phyloP scores from a whole-genome alignment of 2,888 invertebrate species.

The Melanotus villosus region DNA sequence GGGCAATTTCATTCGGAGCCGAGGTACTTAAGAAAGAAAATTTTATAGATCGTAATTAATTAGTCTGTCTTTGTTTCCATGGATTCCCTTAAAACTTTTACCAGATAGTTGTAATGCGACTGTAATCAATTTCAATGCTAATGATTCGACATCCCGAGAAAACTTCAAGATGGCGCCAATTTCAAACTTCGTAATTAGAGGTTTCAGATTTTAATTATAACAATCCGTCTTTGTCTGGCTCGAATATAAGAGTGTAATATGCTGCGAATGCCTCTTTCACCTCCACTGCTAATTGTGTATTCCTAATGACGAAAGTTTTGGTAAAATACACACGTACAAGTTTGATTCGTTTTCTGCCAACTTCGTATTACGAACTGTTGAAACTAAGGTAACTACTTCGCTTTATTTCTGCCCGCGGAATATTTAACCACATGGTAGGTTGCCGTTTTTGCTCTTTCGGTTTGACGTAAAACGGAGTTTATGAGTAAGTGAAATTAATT shows the following conservation, averaged over 20 bases:
- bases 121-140: conserved; percentile 46
- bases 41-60: background rate
- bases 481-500: background rate
- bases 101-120: conserved; percentile 23
- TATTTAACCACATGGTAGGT: conserved; percentile 28
- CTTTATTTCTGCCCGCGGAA: conserved; percentile 33
- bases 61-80: background rate
- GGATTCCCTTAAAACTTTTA: background rate
- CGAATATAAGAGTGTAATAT: conserved; percentile 54
- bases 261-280: conserved; percentile 54
- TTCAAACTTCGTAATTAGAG: conserved; percentile 63
- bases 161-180: conserved; percentile 63
- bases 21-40: background rate
- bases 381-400: conserved; percentile 39
- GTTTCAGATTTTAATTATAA: conserved; percentile 64
- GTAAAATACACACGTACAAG: conserved; percentile 47
- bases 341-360: conserved; percentile 46
- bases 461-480: conserved; percentile 10
- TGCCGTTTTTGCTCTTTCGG: conserved; percentile 29
- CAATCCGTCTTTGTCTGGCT: conserved; percentile 59
- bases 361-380: conserved; percentile 38
- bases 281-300: conserved; percentile 51
- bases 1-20: background rate
- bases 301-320: conserved; percentile 51
- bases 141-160: conserved; percentile 52